Base-by-base conservation (phyloP, 2,888 invertebrate genomes). In the Apotomis turbidana region DNA sequence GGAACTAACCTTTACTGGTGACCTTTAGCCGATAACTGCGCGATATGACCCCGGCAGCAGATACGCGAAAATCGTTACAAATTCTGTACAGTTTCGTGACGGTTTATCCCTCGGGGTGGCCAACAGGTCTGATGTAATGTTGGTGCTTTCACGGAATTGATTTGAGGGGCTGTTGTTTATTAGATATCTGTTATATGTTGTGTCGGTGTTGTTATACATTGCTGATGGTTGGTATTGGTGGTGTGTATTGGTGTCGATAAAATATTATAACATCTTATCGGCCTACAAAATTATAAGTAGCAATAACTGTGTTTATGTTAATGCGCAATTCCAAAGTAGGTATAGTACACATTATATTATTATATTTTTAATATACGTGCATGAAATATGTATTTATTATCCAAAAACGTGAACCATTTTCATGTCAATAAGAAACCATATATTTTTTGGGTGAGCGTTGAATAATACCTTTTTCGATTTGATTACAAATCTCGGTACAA, bases 1-100 rank as follows among this genome's bases (percentile, higher is more conserved):
- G 88, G 89, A 88, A 88, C 83, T 88, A 83, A 91, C 91, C 92
- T 91, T 91, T 92, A 76, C 78, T 78, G 80, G 77, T 84, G 85
- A 91, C 90, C 91, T 90, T 87, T 91, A 82, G 80, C 85, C 87
- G 80, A 85, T 89, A 87, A 80, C 78, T 80, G 81, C 84, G 79
- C 84, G 79, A 82, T 82, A 79, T 78, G 88, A 90, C 87, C 90
- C 87, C 88, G 84, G 87, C 78, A 87, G 87, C 83, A 78, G 73
- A 70, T 85, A 87, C 81, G 83, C 82, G 83, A 85, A 87, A 85
- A 87, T 81, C 79, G 89, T 87, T 90, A 89, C 90, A 85, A 90
- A 90, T 91, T 89, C 86, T 81, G 80, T 51, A 60, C 44, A 55
- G 44, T 66, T 68, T 71, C 64, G 75, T 71, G 72, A 72, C 72